phyloP scores from a whole-genome alignment of 2,888 invertebrate species.

The Choristoneura rosaceana region DNA sequence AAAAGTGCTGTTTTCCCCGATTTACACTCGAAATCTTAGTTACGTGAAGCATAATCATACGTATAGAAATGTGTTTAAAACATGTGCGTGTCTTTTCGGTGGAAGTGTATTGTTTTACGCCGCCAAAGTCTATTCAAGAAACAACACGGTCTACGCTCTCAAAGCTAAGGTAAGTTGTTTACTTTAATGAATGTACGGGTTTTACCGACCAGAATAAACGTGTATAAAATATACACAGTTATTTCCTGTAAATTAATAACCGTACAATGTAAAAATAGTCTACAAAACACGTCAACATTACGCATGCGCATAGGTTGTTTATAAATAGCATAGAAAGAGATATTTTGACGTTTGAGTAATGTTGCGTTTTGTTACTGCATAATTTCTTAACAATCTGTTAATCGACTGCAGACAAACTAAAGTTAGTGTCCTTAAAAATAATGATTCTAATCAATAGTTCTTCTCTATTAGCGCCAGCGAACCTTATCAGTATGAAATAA shows the following conservation, averaged over 20 bases:
- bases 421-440: too few species aligned
- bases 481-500: too few species aligned
- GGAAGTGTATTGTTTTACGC: constrained; percentile 73
- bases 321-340: constrained; percentile 61
- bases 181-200: constrained; percentile 29
- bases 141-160: constrained; percentile 76
- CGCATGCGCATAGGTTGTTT: constrained; percentile 61
- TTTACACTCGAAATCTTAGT: constrained; percentile 68
- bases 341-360: constrained; percentile 56
- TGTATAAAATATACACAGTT: not conserved
- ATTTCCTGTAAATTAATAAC: constrained; percentile 16
- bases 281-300: constrained; percentile 34
- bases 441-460: too few species aligned
- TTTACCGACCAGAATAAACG: not conserved
- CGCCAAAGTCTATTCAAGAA: constrained; percentile 66
- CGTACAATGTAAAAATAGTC: constrained; percentile 23
- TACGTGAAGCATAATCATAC: constrained; percentile 64
- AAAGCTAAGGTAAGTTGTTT: constrained; percentile 76
- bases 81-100: constrained; percentile 77
- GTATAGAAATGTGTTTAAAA: constrained; percentile 63
- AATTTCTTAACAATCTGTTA: not conserved
- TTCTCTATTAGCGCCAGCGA: too few species aligned
- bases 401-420: not conserved
- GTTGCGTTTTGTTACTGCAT: constrained; percentile 35
- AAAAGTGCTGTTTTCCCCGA: constrained; percentile 69